Evolutionary conservation across 2,888 invertebrate genomes (phyloP).

Genomic region (Scaptomyza polygonia): DNA sequence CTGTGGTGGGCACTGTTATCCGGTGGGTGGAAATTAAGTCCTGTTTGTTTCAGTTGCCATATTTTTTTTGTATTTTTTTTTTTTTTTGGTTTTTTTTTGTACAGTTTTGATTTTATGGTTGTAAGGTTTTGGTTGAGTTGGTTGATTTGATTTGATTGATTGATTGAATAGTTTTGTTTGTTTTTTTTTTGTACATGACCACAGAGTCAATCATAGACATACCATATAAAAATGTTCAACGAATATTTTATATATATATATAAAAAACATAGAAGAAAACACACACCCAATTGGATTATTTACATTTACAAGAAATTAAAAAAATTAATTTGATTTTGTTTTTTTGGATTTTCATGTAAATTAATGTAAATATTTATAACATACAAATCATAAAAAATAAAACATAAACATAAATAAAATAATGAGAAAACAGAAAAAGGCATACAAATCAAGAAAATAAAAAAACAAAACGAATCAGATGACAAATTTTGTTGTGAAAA

Average conservation of each 20-base stretch:
- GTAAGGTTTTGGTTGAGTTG: conserved; percentile 75
- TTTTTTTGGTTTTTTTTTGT: conserved; percentile 74
- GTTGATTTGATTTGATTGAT: conserved; percentile 66
- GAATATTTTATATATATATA: conserved; percentile 83
- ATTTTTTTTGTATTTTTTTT: conserved; percentile 68
- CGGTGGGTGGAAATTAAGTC: conserved; percentile 85
- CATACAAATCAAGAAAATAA: conserved; percentile 48
- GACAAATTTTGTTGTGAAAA: conserved; percentile 30
- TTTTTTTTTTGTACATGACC: conserved; percentile 83
- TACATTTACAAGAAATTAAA: conserved; percentile 84
- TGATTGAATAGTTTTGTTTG: conserved; percentile 72
- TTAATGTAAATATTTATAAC: conserved; percentile 71
- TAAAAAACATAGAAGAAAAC: conserved; percentile 85
- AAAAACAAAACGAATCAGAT: conserved; percentile 12
- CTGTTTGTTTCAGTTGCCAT: conserved; percentile 83
- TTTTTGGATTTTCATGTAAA: conserved; percentile 55
- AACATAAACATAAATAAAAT: no score
- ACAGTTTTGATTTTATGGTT: conserved; percentile 79
- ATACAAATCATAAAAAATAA: conserved; percentile 73
- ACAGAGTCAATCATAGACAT: conserved; percentile 84
- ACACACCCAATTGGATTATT: conserved; percentile 85
- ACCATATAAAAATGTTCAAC: conserved; percentile 84
- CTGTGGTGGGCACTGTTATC: conserved; percentile 84
- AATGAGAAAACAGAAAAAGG: conserved; percentile 45
- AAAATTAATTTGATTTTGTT: conserved; percentile 70